Base-by-base conservation (phyloP, 2,113 vertebrate genomes). In the Tachuris rubrigastra region DNA sequence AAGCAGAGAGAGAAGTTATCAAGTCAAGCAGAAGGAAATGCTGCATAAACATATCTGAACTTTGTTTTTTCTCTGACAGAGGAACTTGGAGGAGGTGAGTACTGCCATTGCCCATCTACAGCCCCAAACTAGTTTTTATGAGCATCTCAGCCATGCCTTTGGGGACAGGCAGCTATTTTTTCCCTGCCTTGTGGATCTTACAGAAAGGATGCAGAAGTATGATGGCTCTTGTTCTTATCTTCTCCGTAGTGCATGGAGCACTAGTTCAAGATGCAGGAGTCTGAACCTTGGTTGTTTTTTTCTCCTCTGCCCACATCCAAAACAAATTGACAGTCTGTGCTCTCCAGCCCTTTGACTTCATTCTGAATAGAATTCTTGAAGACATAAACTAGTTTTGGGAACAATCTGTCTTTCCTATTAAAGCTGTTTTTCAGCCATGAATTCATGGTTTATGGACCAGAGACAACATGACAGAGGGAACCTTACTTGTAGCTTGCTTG, bases 71-170 rank as follows among this genome's bases (percentile, higher is more conserved):
- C 47, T 81, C 49, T 16, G 24, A 52, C 72, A 69, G 53, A 21
- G 19, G 18, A 76, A 44, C 11, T 42, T 5, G 0, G 25, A 1
- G 0, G 2, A 19, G 20, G 4, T 53, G 20, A 35, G 27, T 31
- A 41, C 28, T 41, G 31, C 52, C 49, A 19, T 62, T 22, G 8
- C 21, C 31, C 75, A 6, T 87, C 89, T 39, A 58, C 28, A 55
- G 17, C 8, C 31, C 31, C 14, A 21, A 27, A 53, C 5, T 14
- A 14, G 2, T 41, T 84, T 44, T 59, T 37, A 21, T 69, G 22
- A 55, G 8, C 42, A 18, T 5, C 14, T 92, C 19, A 52, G 39
- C 24, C 30, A 17, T 52, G 33, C 10, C 27, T 74, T 60, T 66
- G 15, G n/a, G 27, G 12, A 66, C 20, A 68, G 39, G 24, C 37